A percentile compares a stretch with the other conserved stretches of the same genome.
These are phyloP conservation scores for Cichladusa arquata DNA, from an alignment of 2,113 vertebrate species.

Conservation along the genomic window DNA sequence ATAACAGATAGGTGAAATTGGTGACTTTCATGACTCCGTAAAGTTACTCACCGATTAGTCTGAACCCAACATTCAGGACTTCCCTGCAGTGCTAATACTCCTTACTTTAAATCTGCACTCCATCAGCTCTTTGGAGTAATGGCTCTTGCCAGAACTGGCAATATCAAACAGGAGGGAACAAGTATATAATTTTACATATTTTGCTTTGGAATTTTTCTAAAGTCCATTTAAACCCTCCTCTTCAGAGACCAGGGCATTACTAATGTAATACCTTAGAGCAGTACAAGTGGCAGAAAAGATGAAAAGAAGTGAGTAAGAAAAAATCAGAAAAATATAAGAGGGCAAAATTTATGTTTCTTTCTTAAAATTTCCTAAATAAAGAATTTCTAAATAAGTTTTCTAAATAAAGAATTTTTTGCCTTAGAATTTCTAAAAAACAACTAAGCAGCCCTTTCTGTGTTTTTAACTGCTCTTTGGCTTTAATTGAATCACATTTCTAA, in stretches of 20 bases:
- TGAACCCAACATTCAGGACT: not conserved
- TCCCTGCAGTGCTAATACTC: not conserved
- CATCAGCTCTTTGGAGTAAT: not conserved
- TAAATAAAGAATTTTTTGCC: slow-evolving; percentile 20
- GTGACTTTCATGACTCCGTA: slow-evolving; percentile 2
- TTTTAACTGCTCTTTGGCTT: not conserved
- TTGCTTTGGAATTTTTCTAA: slow-evolving; percentile 23
- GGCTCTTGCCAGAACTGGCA: not conserved
- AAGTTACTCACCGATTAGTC: not conserved
- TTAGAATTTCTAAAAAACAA: not conserved
- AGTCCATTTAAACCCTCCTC: not conserved
- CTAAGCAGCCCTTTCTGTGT: not conserved
- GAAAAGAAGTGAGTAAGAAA: not conserved
- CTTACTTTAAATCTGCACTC: not conserved
- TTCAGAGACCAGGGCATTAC: not conserved
- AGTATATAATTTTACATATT: not conserved
- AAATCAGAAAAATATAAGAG: not conserved
- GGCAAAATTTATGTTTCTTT: not conserved
- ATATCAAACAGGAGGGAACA: not conserved
- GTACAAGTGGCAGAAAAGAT: not conserved
- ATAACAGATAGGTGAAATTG: not conserved
- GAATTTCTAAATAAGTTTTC: slow-evolving; percentile 34
- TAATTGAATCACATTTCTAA: not conserved
- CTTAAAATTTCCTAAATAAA: slow-evolving; percentile 47
- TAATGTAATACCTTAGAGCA: not conserved